Evolutionary conservation across 2,888 invertebrate species (phyloP), one percentile per base, ranked within the genome.

Genomic region (Drosophila borborema): DNA sequence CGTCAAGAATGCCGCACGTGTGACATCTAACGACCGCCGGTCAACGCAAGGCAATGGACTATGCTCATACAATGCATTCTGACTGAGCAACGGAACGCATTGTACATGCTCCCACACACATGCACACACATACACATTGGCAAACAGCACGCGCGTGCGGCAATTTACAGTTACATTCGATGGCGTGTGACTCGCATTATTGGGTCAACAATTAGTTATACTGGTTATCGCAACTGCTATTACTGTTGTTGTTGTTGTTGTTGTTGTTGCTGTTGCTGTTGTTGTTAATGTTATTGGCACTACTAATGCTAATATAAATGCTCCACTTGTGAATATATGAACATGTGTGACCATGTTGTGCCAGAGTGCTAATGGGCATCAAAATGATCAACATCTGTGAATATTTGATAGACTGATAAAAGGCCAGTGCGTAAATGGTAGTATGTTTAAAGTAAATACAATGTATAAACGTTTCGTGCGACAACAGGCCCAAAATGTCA

Each of bases 181-280:
- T 64, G 68, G 77, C 80, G 82, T 85, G 79, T 79, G 82, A 63
- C 82, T 78, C 77, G 72, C 82, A 74, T 80, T 85, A 82, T 80
- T 80, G 78, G 86, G 82, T 74, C 86, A 82, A 64, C 82, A 82
- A 83, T 83, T 82, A 83, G 81, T 70, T 54, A 9, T 64, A 48
- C 63, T 65, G 53, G 48, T 72, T 69, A 67, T 69, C 51, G 65
- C 55, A 51, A 18, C 18, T 34, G 34, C 18, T 20, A 20, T 20
- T 49, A 18, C 3, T 18, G 18, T n/a, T 34, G 31, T 16, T 28
- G 9, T 8, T 48, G 16, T 3, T 28, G 16, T 0, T 48, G 23
- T 28, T n/a, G n/a, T 2, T n/a, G n/a, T 1, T 31, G 10, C 2
- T 31, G 49, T n/a, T 48, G 16, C 8, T 16, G 28, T 3, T 48